Conservation (phyloP, 2,797 vertebrate species). For the Jordanella pulchra region DNA sequence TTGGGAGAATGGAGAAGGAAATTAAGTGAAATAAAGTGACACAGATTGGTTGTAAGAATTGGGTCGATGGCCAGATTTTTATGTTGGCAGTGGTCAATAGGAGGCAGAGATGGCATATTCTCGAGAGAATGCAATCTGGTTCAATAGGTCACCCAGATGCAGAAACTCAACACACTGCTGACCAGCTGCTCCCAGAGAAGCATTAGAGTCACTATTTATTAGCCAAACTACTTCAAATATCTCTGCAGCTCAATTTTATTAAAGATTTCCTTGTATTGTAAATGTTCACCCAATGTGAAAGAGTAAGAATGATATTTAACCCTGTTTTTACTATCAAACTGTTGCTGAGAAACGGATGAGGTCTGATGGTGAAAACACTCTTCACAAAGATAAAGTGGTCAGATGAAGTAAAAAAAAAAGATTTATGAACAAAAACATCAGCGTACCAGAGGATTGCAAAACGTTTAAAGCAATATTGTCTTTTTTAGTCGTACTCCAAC, state of each 20-base stretch:
- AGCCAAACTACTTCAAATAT: not conserved
- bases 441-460: not conserved
- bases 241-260: not conserved
- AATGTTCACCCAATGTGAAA: not conserved
- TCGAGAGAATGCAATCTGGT: conserved; percentile 26
- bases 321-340: not conserved
- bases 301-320: not conserved
- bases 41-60: conserved; percentile 14
- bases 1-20: conserved; percentile 20
- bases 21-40: conserved; percentile 7
- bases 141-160: conserved; percentile 20
- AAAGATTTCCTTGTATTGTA: not conserved
- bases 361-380: not conserved
- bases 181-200: conserved; percentile 13
- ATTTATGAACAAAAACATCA: not conserved
- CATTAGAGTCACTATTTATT: conserved; percentile 4
- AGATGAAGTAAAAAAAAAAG: not conserved
- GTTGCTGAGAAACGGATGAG: not conserved
- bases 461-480: not conserved
- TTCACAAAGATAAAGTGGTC: not conserved
- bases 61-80: conserved; percentile 11
- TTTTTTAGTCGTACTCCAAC: not conserved
- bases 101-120: conserved; percentile 17
- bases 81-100: conserved; percentile 7
- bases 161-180: conserved; percentile 15